Evolutionary conservation across 2,888 invertebrate genomes (phyloP).

Genomic region (Netelia fuscicornis): DNA sequence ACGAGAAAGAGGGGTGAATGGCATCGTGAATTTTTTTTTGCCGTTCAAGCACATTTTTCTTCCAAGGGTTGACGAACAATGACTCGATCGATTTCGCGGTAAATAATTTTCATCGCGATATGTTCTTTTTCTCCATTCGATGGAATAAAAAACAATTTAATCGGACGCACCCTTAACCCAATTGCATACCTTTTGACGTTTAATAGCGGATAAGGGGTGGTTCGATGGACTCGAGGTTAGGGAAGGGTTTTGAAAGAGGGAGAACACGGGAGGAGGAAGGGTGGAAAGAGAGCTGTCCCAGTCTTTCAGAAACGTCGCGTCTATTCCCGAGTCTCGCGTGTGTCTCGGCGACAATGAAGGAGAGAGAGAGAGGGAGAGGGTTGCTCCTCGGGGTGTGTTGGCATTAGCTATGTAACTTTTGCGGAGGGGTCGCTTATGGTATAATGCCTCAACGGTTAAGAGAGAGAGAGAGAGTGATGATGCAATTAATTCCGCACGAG

Average conservation of each 20-base stretch:
- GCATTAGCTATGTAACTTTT: background rate
- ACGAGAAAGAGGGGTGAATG: constrained; percentile 51
- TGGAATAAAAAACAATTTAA: background rate
- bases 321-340: constrained; percentile 34
- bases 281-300: constrained; percentile 11
- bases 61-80: background rate
- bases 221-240: constrained; percentile 26
- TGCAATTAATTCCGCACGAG: constrained; percentile 26
- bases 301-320: constrained; percentile 30
- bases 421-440: constrained; percentile 29
- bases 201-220: constrained; percentile 1
- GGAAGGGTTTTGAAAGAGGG: constrained; percentile 18
- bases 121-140: background rate
- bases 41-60: constrained; percentile 12
- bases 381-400: background rate
- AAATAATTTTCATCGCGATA: background rate
- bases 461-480: constrained; percentile 51
- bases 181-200: constrained; percentile 22
- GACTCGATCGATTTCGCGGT: background rate
- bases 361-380: constrained; percentile 29
- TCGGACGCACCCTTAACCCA: constrained; percentile 38
- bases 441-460: constrained; percentile 52
- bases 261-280: constrained; percentile 1
- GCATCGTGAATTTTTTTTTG: constrained; percentile 22
- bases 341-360: constrained; percentile 56